Base-by-base conservation (phyloP, 2,113 vertebrate genomes). In the Noctilio leporinus region DNA sequence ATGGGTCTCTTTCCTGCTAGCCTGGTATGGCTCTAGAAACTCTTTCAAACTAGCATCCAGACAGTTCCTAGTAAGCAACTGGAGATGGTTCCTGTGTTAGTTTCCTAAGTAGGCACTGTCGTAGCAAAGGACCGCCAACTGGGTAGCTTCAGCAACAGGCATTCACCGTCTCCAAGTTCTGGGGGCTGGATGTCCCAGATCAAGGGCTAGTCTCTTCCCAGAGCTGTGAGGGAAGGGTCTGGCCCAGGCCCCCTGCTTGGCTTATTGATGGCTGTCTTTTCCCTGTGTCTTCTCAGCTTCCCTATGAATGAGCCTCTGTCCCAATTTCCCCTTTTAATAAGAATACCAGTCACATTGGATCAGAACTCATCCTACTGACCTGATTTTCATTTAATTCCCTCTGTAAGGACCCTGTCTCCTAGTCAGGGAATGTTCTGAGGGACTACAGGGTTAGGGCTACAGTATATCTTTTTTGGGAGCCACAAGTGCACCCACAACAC, bases 111-210 rank as follows among this genome's bases (percentile, higher is more conserved):
- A 62, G 30, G 35, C 59, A 30, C 24, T 15, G 26, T 49, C n/a
- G 1, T 64, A 3, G 38, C n/a, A 2, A 38, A 62, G 51, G 4
- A 43, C 69, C 30, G 9, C 30, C 2, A n/a, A 10, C 40, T 7
- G 33, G 55, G 30, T 17, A 62, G 15, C 38, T 19, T 35, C 22
- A 33, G 38, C 5, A 47, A 49, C 4, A 62, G 47, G 33, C 7
- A 10, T 45, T 19, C 4, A 9, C 1, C 1, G 45, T 33, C 26
- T 19, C 4, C 1, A 2, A 1, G 14, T 12, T 33, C 67, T 38
- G 53, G 82, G 82, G 62, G 11, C 22, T 33, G 17, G 45, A 57
- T 43, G 38, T 49, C 35, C 14, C 40, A 67, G n/a, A 33, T n/a
- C 38, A 17, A 59, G 43, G 20, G 55, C 9, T 24, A 7, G 75